phyloP scores from a whole-genome alignment of 2,888 invertebrate genomes.

The Drosophila affinis region DNA sequence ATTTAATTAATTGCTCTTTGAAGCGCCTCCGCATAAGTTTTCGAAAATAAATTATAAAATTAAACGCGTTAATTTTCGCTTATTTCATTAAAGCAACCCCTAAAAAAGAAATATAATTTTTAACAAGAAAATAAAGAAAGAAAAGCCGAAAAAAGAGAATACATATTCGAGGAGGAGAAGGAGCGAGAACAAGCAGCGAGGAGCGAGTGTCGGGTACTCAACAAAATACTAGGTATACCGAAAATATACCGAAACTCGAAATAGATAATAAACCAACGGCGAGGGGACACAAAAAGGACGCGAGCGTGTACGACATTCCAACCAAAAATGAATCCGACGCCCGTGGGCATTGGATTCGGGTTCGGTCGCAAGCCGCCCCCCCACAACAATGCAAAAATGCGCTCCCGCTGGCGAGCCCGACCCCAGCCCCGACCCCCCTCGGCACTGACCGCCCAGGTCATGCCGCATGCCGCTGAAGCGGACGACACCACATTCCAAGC shows the following conservation, averaged over 20 bases:
- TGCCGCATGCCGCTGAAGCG: background rate
- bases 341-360: conserved; percentile 82
- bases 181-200: background rate
- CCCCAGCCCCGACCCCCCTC: conserved; percentile 2
- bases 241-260: background rate
- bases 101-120: background rate
- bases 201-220: background rate
- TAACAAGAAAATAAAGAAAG: conserved; percentile 3
- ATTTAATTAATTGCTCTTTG: conserved; percentile 42
- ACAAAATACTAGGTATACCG: background rate
- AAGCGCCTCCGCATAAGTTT: conserved; percentile 16
- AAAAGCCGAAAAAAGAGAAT: conserved; percentile 8
- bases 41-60: conserved; percentile 2
- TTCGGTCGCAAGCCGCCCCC: conserved; percentile 70
- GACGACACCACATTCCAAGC: background rate
- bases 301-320: conserved; percentile 8
- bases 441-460: background rate
- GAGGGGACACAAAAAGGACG: background rate
- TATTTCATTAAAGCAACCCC: conserved; percentile 38
- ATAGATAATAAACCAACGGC: background rate
- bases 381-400: conserved; percentile 59
- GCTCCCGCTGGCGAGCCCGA: conserved; percentile 54
- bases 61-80: conserved; percentile 42
- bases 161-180: conserved; percentile 2
- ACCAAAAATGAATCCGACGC: conserved; percentile 81